phyloP scores from a whole-genome alignment of 2,113 vertebrate genomes.

The Rafetus swinhoei region DNA sequence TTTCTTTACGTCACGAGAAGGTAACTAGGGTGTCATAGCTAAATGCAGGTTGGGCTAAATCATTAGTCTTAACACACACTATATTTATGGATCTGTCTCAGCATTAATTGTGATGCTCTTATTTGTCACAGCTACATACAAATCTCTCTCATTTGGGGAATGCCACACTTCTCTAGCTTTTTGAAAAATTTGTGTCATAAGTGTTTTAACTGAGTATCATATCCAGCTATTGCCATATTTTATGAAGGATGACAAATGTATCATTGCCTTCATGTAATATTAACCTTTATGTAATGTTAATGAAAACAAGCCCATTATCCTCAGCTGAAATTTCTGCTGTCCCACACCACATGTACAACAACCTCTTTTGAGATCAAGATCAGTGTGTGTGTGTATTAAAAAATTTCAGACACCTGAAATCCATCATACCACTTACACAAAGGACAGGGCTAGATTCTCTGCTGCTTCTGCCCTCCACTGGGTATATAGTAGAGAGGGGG shows the following conservation, averaged over 20 bases:
- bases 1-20: no score
- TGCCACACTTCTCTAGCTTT: neutral
- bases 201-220: constrained; percentile 18
- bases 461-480: neutral
- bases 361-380: neutral
- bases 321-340: neutral
- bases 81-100: no score
- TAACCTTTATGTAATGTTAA: neutral
- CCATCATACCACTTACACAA: neutral
- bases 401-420: neutral
- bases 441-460: neutral
- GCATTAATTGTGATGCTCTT: no score
- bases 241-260: neutral
- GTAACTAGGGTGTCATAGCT: no score
- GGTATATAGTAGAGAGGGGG: neutral
- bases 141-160: neutral
- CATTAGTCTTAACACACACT: no score
- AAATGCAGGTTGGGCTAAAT: no score
- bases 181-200: constrained; percentile 33
- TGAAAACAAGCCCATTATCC: neutral
- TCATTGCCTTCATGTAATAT: neutral
- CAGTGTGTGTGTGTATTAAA: neutral
- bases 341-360: rapidly evolving
- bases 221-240: rapidly evolving
- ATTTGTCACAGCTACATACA: no score